These are phyloP conservation scores for Lordiphosa andalusiaca DNA, from an alignment of 2,888 invertebrate genomes.

Conservation along the genomic window DNA sequence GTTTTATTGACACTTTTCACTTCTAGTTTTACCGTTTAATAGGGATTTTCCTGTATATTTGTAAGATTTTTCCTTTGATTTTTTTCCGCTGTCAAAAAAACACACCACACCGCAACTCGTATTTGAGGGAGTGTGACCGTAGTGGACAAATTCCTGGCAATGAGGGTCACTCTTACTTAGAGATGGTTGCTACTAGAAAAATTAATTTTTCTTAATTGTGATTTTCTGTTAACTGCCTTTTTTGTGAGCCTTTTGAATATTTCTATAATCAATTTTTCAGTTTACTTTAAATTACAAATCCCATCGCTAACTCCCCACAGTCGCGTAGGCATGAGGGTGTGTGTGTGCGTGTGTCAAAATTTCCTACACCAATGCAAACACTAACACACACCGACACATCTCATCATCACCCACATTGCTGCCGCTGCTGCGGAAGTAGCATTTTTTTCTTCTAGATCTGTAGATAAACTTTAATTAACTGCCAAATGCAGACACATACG, in stretches of 20 bases:
- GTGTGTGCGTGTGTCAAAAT: slow-evolving; percentile 30
- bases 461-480: background rate
- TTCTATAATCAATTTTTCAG: too few species aligned
- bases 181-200: slow-evolving; percentile 1
- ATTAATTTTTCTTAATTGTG: too few species aligned
- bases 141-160: background rate
- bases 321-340: slow-evolving; percentile 16
- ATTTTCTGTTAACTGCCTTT: too few species aligned
- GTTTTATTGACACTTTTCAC: slow-evolving; percentile 49
- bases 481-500: slow-evolving; percentile 51
- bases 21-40: slow-evolving; percentile 51
- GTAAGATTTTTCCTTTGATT: slow-evolving; percentile 55
- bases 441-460: slow-evolving; percentile 17
- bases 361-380: slow-evolving; percentile 47
- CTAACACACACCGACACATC: background rate
- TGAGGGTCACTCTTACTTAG: slow-evolving; percentile 3
- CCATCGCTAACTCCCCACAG: slow-evolving; percentile 31
- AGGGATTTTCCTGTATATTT: slow-evolving; percentile 42
- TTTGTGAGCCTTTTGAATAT: too few species aligned
- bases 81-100: slow-evolving; percentile 58
- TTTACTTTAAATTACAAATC: slow-evolving; percentile 11
- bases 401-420: slow-evolving; percentile 46
- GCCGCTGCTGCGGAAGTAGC: slow-evolving; percentile 30
- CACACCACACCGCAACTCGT: slow-evolving; percentile 39
- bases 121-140: slow-evolving; percentile 41